phyloP scores from a whole-genome alignment of 1,140 invertebrate genomes.

The Doryteuthis pealeii region DNA sequence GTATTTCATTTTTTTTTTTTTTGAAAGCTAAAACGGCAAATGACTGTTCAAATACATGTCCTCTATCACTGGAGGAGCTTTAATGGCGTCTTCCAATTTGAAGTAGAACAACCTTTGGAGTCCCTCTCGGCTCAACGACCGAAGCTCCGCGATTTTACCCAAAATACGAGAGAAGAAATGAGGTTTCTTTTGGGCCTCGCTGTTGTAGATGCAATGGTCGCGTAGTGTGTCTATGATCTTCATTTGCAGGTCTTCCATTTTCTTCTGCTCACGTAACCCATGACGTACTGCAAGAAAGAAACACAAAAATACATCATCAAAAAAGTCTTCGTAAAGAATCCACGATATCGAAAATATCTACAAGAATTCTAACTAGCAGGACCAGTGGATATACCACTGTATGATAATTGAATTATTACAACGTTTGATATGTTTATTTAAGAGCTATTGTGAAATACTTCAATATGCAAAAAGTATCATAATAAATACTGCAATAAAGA shows the following conservation, averaged over 20 bases:
- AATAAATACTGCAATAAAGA: no score
- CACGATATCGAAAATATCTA: not conserved
- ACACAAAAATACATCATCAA: not conserved
- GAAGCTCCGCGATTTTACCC: constrained; percentile 86
- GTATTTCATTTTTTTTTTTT: not conserved
- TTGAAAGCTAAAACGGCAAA: constrained; percentile 77
- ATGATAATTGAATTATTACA: no score
- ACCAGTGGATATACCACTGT: no score
- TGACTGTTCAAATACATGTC: constrained; percentile 88
- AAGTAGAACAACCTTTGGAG: constrained; percentile 92
- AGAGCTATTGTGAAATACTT: no score
- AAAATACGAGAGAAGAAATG: constrained; percentile 91
- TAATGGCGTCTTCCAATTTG: constrained; percentile 88
- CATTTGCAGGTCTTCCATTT: constrained; percentile 92
- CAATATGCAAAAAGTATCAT: no score
- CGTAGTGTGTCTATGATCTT: constrained; percentile 90
- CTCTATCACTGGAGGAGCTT: constrained; percentile 88
- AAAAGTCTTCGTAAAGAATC: not conserved
- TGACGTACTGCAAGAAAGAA: constrained; percentile 77
- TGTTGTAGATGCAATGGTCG: constrained; percentile 92
- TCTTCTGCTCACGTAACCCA: constrained; percentile 85
- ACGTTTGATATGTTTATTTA: no score
- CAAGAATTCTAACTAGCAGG: no score
- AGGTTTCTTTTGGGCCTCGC: constrained; percentile 80
- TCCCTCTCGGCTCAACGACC: constrained; percentile 88